Conservation (phyloP, 1,140 invertebrate genomes). For the Phymorhynchus buccinoides region DNA sequence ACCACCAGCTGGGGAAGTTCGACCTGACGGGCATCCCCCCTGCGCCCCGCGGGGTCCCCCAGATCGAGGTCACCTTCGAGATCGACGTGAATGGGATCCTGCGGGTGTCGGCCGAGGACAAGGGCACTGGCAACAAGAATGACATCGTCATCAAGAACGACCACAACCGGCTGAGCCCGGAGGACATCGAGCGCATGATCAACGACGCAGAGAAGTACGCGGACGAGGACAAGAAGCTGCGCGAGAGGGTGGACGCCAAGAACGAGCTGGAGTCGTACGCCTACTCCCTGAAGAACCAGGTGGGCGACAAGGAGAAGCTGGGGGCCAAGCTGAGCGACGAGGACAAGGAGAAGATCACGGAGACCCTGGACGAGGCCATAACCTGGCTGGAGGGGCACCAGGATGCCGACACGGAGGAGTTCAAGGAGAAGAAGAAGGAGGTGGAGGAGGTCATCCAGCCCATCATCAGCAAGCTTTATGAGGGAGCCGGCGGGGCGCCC, state of each 20-base stretch:
- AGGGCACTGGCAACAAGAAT: constrained; percentile 97
- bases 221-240: constrained; percentile 74
- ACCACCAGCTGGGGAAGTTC: constrained; percentile 97
- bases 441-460: constrained; percentile 96
- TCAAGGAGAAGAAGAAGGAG: constrained; percentile 97
- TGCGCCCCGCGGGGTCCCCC: constrained; percentile 97
- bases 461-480: constrained; percentile 97
- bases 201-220: constrained; percentile 67
- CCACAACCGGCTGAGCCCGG: constrained; percentile 95
- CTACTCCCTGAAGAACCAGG: constrained; percentile 98
- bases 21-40: constrained; percentile 98
- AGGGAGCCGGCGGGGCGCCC: constrained; percentile 76
- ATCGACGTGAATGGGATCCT: constrained; percentile 99
- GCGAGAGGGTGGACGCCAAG: constrained; percentile 95
- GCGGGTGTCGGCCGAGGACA: constrained; percentile 94
- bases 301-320: constrained; percentile 97
- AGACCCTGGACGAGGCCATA: constrained; percentile 94
- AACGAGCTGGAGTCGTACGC: constrained; percentile 94
- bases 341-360: constrained; percentile 96
- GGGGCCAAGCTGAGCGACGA: constrained; percentile 91
- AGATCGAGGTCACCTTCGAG: constrained; percentile 99
- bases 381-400: constrained; percentile 98
- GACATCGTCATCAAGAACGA: constrained; percentile 99
- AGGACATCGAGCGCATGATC: constrained; percentile 99
- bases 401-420: constrained; percentile 93